Conservation (phyloP, 1,140 invertebrate species). For the Bombus cullumanus region DNA sequence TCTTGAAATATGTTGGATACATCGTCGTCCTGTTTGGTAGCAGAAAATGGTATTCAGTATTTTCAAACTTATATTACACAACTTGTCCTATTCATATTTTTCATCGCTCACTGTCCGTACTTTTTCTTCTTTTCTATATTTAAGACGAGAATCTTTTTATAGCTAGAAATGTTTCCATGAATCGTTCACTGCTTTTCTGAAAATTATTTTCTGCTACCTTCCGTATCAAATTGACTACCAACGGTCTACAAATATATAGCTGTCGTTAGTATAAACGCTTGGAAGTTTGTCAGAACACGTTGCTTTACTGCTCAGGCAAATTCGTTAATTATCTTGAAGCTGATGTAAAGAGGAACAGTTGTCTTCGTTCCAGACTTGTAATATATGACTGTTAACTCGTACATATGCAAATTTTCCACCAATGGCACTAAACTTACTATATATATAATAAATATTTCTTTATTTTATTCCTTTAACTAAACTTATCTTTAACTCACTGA, state of each 20-base stretch:
- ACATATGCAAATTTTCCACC: not conserved
- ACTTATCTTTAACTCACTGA: too few relatives aligned
- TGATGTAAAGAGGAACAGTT: not conserved
- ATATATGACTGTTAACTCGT: not conserved
- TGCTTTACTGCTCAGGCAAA: not conserved
- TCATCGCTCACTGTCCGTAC: too few relatives aligned
- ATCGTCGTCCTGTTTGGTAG: too few relatives aligned
- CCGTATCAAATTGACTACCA: not conserved
- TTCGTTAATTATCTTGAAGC: not conserved
- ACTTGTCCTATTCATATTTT: too few relatives aligned
- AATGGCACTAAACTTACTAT: not conserved
- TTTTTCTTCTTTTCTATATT: too few relatives aligned
- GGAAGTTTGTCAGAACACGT: constrained; percentile 14
- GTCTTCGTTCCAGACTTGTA: not conserved
- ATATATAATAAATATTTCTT: not conserved
- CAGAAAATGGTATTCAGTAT: too few relatives aligned
- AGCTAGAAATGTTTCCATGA: not conserved
- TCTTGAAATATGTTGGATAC: too few relatives aligned
- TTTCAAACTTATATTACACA: too few relatives aligned
- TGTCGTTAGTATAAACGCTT: constrained; percentile 27
- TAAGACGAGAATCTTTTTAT: too few relatives aligned
- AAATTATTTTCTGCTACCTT: not conserved
- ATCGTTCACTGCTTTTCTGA: not conserved
- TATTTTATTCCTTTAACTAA: not conserved
- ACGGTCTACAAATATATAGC: not conserved